Evolutionary conservation across 2,888 invertebrate genomes (phyloP).

Genomic region (Rhyacophila evoluta): DNA sequence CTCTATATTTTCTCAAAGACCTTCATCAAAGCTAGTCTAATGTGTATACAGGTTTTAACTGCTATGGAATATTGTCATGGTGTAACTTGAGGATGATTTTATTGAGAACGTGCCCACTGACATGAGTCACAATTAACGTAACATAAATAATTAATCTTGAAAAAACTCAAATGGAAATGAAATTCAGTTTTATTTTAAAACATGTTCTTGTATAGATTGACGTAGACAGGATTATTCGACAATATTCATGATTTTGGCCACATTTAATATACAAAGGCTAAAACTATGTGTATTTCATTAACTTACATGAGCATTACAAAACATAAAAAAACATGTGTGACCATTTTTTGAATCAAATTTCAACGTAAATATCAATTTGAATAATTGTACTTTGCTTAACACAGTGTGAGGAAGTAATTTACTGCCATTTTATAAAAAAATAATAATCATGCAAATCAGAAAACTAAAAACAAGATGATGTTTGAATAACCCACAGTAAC

Average conservation of each 20-base stretch:
- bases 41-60: no score
- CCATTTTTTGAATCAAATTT: neutral
- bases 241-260: conserved; percentile 6
- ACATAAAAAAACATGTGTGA: neutral
- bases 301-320: neutral
- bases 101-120: no score
- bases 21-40: no score
- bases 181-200: neutral
- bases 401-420: no score
- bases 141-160: no score
- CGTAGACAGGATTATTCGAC: neutral
- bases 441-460: neutral
- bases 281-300: neutral
- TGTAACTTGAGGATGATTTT: no score
- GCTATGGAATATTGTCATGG: no score
- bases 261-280: neutral
- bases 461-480: neutral
- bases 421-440: no score
- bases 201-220: conserved; percentile 24
- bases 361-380: neutral
- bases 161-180: conserved; percentile 29
- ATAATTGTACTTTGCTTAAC: no score
- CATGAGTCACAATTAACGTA: no score
- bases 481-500: neutral
- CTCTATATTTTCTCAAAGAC: no score